Percentiles rank a stretch among this genome's conserved stretches.
These are phyloP conservation scores for Parnassius mnemosyne DNA, from an alignment of 2,888 invertebrate genomes.

Conservation along the genomic window DNA sequence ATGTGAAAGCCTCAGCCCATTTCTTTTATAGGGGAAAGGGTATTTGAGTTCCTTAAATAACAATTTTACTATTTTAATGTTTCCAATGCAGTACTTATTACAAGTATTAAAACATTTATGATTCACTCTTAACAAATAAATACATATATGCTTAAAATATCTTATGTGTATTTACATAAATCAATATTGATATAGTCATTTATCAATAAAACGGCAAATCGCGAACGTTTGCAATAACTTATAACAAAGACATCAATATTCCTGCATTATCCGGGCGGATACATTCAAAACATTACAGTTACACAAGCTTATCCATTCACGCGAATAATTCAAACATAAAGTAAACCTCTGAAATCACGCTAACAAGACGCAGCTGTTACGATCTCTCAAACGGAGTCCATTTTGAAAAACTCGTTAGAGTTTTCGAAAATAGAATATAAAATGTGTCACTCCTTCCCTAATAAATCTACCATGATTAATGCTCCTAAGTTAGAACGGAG, in stretches of 20 bases:
- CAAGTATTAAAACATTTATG: conserved; percentile 35
- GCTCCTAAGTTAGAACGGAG: conserved; percentile 66
- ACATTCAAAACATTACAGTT: conserved; percentile 47
- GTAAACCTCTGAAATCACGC: conserved; percentile 58
- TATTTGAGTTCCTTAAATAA: conserved; percentile 63
- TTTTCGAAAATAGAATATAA: conserved; percentile 80
- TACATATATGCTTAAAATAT: not conserved
- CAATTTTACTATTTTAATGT: conserved; percentile 49
- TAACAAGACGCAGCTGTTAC: conserved; percentile 79
- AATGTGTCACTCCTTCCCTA: conserved; percentile 78
- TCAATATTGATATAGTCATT: conserved; percentile 58
- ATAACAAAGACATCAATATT: conserved; percentile 43
- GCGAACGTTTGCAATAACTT: conserved; percentile 39
- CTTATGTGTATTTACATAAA: conserved; percentile 42
- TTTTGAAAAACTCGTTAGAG: conserved; percentile 74
- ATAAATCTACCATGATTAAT: conserved; percentile 79
- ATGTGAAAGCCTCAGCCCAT: conserved; percentile 65
- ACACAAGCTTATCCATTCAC: conserved; percentile 58
- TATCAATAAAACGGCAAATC: conserved; percentile 34
- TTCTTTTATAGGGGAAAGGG: conserved; percentile 56
- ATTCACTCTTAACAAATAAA: not conserved
- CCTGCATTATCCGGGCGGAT: conserved; percentile 36
- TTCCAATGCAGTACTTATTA: conserved; percentile 30
- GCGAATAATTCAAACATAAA: conserved; percentile 75
- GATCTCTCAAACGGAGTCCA: conserved; percentile 64